A percentile compares a stretch with the other conserved stretches of the same genome.
Conservation (phyloP, 2,113 vertebrate genomes). For the Thinocorus orbignyianus region DNA sequence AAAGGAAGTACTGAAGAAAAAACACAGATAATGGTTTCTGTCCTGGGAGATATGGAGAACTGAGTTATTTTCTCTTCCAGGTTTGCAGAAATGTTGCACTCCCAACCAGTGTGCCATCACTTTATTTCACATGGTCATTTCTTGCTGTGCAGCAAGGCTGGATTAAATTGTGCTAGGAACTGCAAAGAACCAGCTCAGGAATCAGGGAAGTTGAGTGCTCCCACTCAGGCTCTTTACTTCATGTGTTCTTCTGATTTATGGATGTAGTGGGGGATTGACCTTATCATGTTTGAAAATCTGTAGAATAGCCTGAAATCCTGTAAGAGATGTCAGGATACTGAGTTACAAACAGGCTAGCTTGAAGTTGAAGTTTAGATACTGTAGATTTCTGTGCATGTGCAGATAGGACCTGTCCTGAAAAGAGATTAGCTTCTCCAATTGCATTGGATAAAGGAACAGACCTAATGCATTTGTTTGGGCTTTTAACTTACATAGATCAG, state of each 20-base stretch:
- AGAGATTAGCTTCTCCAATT: not conserved
- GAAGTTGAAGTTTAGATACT: not conserved
- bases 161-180: not conserved
- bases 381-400: not conserved
- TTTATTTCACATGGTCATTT: not conserved
- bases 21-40: not conserved
- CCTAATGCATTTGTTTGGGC: not conserved
- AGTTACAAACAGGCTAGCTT: not conserved
- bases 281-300: not conserved
- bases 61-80: not conserved
- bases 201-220: not conserved
- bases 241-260: not conserved
- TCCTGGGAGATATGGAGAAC: not conserved
- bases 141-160: not conserved
- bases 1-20: not conserved
- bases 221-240: not conserved
- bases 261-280: not conserved
- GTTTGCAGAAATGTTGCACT: not conserved
- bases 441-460: not conserved
- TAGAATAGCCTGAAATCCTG: not conserved
- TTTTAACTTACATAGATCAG: not conserved
- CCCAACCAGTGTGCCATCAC: rapidly evolving
- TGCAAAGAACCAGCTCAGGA: not conserved
- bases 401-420: not conserved
- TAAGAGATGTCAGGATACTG: not conserved